A percentile compares a stretch with the other conserved stretches of the same genome.
These are phyloP conservation scores for Orius insidiosus DNA, from an alignment of 1,140 invertebrate genomes.

Conservation along the genomic window DNA sequence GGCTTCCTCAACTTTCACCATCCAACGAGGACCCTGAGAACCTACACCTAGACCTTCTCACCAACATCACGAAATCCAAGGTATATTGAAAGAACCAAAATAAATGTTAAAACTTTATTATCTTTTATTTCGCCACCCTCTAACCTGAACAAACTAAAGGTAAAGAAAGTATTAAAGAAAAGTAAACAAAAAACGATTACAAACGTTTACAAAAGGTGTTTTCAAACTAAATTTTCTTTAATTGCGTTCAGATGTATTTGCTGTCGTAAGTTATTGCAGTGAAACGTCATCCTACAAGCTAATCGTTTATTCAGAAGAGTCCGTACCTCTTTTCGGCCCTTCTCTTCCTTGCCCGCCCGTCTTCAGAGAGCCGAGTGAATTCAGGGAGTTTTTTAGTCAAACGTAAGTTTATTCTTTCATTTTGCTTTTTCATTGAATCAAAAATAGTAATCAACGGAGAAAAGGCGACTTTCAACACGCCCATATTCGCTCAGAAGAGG, in stretches of 20 bases:
- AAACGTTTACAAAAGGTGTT: too few relatives aligned
- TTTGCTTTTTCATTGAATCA: too few relatives aligned
- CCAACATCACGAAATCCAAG: too few relatives aligned
- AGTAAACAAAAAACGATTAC: too few relatives aligned
- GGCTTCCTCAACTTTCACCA: too few relatives aligned
- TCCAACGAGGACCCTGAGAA: too few relatives aligned
- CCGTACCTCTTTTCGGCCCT: slow-evolving; percentile 69
- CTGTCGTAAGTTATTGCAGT: slow-evolving; percentile 43
- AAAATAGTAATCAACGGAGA: slow-evolving; percentile 74
- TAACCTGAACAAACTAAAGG: too few relatives aligned
- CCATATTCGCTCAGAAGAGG: slow-evolving; percentile 67
- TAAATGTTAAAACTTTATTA: too few relatives aligned
- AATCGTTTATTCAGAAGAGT: slow-evolving; percentile 68
- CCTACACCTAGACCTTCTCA: too few relatives aligned
- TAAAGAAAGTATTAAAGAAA: too few relatives aligned
- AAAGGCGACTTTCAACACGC: slow-evolving; percentile 76
- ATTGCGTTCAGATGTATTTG: slow-evolving; percentile 62
- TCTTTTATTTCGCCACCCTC: too few relatives aligned
- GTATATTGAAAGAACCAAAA: too few relatives aligned
- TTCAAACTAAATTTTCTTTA: slow-evolving; percentile 23
- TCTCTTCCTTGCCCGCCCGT: slow-evolving; percentile 66
- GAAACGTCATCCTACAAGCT: slow-evolving; percentile 48
- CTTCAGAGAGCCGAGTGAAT: slow-evolving; percentile 51
- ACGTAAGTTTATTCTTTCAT: slow-evolving; percentile 35
- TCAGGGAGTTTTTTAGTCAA: slow-evolving; percentile 70